Evolutionary conservation across 2,888 invertebrate genomes (phyloP).

Genomic region (Hirtodrosophila alboralis): DNA sequence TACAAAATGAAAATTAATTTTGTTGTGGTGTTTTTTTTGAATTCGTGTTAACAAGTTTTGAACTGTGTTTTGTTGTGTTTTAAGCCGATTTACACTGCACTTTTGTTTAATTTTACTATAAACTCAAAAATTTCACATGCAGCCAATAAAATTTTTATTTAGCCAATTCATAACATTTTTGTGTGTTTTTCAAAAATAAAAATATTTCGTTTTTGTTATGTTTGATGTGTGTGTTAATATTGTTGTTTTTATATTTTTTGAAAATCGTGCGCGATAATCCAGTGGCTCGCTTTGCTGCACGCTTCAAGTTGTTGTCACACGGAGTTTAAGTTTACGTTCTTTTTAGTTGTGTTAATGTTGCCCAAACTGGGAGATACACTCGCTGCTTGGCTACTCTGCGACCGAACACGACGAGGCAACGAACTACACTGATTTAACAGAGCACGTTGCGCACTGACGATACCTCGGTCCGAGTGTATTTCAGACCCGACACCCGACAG

Average conservation of each 20-base stretch:
- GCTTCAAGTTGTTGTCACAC: constrained; percentile 72
- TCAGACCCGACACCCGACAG: constrained; percentile 42
- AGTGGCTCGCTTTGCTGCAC: constrained; percentile 82
- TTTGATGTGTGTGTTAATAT: constrained; percentile 22
- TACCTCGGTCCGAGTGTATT: constrained; percentile 75
- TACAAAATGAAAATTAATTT: constrained; percentile 27
- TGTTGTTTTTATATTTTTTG: constrained; percentile 34
- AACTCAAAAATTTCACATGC: constrained; percentile 54
- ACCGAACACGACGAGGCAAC: constrained; percentile 82
- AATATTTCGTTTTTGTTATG: constrained; percentile 21
- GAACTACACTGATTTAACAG: constrained; percentile 82
- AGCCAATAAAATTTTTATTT: constrained; percentile 46
- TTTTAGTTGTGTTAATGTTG: constrained; percentile 41
- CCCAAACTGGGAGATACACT: constrained; percentile 29
- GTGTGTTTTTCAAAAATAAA: constrained; percentile 35
- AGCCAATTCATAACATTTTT: constrained; percentile 58
- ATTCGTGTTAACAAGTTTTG: constrained; percentile 15
- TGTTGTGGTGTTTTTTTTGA: constrained; percentile 16
- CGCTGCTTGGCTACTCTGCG: constrained; percentile 52
- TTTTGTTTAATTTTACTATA: constrained; percentile 22
- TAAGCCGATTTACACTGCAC: constrained; percentile 54
- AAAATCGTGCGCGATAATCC: constrained; percentile 82
- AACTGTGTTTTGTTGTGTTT: constrained; percentile 5
- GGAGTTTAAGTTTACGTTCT: constrained; percentile 54
- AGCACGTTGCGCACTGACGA: constrained; percentile 65